Evolutionary conservation across 2,888 invertebrate species (phyloP), one percentile per base, ranked within the genome.

Genomic region (Ceriagrion tenellum): DNA sequence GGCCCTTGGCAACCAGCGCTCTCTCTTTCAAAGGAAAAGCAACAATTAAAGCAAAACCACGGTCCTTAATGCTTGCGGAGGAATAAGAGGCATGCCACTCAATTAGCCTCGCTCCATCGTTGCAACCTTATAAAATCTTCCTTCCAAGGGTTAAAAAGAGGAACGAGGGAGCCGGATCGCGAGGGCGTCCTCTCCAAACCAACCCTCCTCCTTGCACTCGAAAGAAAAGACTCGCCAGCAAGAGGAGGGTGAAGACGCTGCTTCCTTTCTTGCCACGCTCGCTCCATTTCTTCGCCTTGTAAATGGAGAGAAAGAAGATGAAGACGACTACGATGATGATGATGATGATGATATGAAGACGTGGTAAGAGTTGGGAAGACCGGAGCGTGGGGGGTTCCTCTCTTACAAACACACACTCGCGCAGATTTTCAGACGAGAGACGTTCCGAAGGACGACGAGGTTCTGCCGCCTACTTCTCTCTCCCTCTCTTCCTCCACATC

Each of bases 101-200:
- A 35, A 88, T 47, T 47, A 88, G 40, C 47, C 16, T 88, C 88
- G n/a, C 55, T 0, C 55, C 55, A 12, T 47, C 47, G 6, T n/a
- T 16, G n/a, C 23, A 8, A 35, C 47, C 47, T 47, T 47, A 47
- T 8, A 47, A 2, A 47, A 26, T 63, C 26, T 63, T 40, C 23
- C 91, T 40, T 59, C 91, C 35, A 91, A 40, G 40, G 63, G 59
- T 30, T 59, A 30, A 91, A 91, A 91, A 35, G 91, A 35, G 23
- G n/a, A 20, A 20, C 59, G 59, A 69, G 10, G 26, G 69, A n/a
- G 69, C 8, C 10, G n/a, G 26, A n/a, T 2, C 10, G 23, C 4
- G 69, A 69, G 69, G n/a, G 69, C 26, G 23, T 69, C 69, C n/a
- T 47, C 47, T 47, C 47, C 47, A 47, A 47, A 47, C 47, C 47